Base-by-base conservation (phyloP, 2,888 invertebrate genomes). In the Thecophora atra region DNA sequence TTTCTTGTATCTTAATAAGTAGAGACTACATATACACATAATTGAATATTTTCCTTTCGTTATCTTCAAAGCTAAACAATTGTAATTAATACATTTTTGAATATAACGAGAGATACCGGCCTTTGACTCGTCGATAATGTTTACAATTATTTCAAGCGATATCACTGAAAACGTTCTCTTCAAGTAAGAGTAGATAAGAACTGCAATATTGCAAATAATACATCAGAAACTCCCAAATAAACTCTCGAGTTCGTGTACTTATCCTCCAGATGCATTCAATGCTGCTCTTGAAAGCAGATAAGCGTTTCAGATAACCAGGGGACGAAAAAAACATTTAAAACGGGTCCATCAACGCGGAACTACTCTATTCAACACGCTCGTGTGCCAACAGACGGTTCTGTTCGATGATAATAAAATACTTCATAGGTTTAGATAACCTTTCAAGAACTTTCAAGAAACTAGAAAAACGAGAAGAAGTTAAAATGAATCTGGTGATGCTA, bases 231-330 rank as follows among this genome's bases (percentile, higher is more conserved):
- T 47, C n/a, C 11, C n/a, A 44, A 64, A 47, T 47, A 64, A 64
- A 64, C 51, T 47, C 64, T 51, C 47, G 19, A 47, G n/a, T 64
- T 26, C 17, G 42, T 26, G 65, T n/a, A 7, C 65, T 28, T 26
- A 26, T 26, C 3, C 17, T 21, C 15, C 17, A 30, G 44, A 17
- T n/a, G 17, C 58, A 68, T 26, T 68, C 68, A 11, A 66, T 26
- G 66, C 19, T 19, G 8, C 37, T 21, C 58, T 11, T 28, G 56
- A 24, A 24, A 24, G 56, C 17, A 58, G 68, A 68, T 68, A 68
- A 68, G 68, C 42, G 8, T 7, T 13, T 19, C 19, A 44, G 44
- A 56, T 24, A 58, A n/a, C 28, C 37, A 44, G 37, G 44, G 11
- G 13, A 1, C 37, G 58, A 26, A 58, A 37, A 6, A 37, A 11